phyloP scores from a whole-genome alignment of 2,888 invertebrate species.

The Luffia ferchaultella region DNA sequence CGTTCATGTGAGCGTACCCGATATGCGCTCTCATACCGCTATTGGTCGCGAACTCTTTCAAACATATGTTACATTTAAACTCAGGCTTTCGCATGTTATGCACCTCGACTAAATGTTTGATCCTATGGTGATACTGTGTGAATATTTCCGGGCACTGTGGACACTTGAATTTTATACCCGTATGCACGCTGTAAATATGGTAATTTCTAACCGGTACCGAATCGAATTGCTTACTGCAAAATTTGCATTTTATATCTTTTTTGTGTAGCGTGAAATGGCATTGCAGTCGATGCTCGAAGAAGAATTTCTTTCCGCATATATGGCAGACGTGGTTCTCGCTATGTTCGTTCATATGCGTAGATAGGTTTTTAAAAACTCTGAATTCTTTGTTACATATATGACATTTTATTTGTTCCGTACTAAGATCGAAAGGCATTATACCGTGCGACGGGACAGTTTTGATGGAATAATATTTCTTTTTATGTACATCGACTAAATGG shows the following conservation, averaged over 20 bases:
- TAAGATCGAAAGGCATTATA: constrained; percentile 20
- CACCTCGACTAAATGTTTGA: constrained; percentile 15
- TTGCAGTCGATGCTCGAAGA: constrained; percentile 9
- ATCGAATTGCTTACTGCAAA: constrained; percentile 16
- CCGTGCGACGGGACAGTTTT: constrained; percentile 17
- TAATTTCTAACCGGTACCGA: constrained; percentile 16
- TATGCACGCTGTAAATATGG: constrained; percentile 16
- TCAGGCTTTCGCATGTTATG: constrained; percentile 17
- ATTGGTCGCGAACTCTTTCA: constrained; percentile 13
- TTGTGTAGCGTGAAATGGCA: constrained; percentile 23
- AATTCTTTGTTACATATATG: constrained; percentile 19
- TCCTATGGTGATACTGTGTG: constrained; percentile 13
- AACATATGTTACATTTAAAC: constrained; percentile 16
- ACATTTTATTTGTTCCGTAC: constrained; percentile 17
- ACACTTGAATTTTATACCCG: constrained; percentile 20
- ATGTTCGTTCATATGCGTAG: constrained; percentile 34
- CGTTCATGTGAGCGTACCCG: constrained; percentile 15
- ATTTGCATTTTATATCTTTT: constrained; percentile 19
- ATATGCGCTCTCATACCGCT: constrained; percentile 15
- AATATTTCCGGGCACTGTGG: constrained; percentile 16
- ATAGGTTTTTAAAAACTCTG: constrained; percentile 21
- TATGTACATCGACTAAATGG: constrained; percentile 17
- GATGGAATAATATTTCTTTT: constrained; percentile 5
- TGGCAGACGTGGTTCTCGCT: constrained; percentile 28
- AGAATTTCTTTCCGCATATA: constrained; percentile 29